These are phyloP conservation scores for Patiria pectinifera DNA, from an alignment of 53 echinoderm and acorn worm species.

Conservation along the genomic window DNA sequence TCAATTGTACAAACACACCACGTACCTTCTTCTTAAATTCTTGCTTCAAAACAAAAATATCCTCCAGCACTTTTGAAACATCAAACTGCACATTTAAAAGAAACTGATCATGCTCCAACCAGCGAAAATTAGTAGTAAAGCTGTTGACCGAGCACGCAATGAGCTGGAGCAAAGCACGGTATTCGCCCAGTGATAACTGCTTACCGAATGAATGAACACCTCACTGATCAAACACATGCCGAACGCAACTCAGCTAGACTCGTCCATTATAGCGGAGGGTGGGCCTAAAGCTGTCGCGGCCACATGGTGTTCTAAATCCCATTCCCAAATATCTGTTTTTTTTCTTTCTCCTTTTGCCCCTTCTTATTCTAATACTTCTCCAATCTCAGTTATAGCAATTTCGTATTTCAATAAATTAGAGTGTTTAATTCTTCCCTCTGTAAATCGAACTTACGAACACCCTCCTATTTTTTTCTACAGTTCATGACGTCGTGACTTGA, in stretches of 20 bases:
- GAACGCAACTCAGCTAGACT: conserved; percentile 4
- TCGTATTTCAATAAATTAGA: background rate
- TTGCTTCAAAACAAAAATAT: background rate
- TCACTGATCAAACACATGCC: conserved; percentile 22
- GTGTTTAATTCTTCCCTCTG: background rate
- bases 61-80: background rate
- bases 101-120: background rate
- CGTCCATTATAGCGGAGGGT: background rate
- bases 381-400: background rate
- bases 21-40: background rate
- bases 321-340: background rate
- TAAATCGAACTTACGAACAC: background rate
- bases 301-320: background rate
- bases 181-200: background rate
- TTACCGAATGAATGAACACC: background rate
- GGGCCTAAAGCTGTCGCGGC: background rate
- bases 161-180: background rate
- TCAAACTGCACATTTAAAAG: background rate
- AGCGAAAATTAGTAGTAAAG: background rate
- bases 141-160: background rate
- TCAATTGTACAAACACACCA: background rate
- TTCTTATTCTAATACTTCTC: background rate
- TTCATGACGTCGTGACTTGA: too few species aligned
- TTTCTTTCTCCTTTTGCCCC: background rate
- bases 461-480: background rate